Evolutionary conservation across 2,113 vertebrate species (phyloP).

Genomic region (Python bivittatus): DNA sequence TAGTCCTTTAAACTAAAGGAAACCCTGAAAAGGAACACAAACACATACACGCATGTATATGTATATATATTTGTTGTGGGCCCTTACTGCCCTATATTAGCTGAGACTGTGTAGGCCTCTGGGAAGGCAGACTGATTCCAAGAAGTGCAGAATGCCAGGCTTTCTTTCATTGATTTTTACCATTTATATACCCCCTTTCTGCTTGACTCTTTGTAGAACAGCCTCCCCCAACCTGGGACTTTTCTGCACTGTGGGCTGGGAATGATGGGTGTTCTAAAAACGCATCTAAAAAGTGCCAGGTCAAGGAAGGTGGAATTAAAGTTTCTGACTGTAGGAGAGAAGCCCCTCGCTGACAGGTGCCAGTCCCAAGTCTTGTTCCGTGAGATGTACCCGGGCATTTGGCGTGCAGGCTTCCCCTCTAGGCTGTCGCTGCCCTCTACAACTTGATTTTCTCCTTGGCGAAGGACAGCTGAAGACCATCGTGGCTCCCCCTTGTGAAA

Average conservation of each 20-base stretch:
- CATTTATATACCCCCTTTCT: background rate
- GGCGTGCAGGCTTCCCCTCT: background rate
- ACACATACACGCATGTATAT: too few species aligned
- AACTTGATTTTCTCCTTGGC: constrained; percentile 18
- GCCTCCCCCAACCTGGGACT: background rate
- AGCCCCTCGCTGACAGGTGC: background rate
- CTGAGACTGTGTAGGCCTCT: background rate
- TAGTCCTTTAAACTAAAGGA: too few species aligned
- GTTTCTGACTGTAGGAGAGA: background rate
- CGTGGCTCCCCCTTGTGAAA: constrained; percentile 49
- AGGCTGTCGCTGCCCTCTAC: background rate
- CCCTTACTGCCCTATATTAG: too few species aligned
- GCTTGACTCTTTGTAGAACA: background rate
- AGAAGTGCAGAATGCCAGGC: background rate
- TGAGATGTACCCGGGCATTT: background rate
- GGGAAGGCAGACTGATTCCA: background rate
- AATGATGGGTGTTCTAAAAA: background rate
- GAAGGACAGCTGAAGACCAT: background rate
- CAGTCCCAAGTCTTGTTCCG: background rate
- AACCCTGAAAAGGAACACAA: too few species aligned
- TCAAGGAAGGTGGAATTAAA: background rate
- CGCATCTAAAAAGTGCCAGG: background rate
- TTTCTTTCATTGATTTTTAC: background rate
- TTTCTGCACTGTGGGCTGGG: background rate
- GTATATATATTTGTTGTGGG: background rate